Base-by-base conservation (phyloP, 2,888 invertebrate species). In the Orthosia gracilis region DNA sequence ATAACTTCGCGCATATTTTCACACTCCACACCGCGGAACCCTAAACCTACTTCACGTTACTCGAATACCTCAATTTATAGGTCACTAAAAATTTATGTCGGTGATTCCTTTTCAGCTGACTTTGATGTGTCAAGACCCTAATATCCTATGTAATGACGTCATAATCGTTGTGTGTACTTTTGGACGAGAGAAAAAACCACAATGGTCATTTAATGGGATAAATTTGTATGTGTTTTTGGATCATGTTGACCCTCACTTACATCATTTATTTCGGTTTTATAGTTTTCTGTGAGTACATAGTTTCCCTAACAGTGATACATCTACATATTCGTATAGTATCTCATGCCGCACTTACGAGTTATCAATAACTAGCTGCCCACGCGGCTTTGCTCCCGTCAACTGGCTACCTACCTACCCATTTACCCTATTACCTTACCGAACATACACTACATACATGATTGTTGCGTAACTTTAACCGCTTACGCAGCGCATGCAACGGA, bases 21-120 rank as follows among this genome's bases (percentile, higher is more conserved):
- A 69, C 66, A 64, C 65, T 70, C 73, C 68, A 70, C 26, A 67
- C 71, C 50, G 17, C 63, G 50, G 82, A 23, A 69, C 78, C 71
- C 82, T 47, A 69, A 66, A 65, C 66, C 58, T 62, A 84, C 82
- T 78, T 82, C 74, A 78, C 79, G 75, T 77, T 76, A 31, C 66
- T 64, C 69, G 65, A 76, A 82, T 80, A 78, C 71, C 72, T 71
- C 82, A 80, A 88, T 88, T 89, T 88, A 89, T 89, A 55, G 84
- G 68, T 65, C 76, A 80, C 80, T 87, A 86, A 87, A 88, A 86
- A 85, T 87, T 85, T 89, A 90, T 85, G 84, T 81, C 40, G 69
- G 76, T 62, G 80, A 80, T 84, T 85, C 73, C 64, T 77, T 80
- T 84, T 80, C 66, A 82, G 85, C 82, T 83, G 85, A 84, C 84